Evolutionary conservation across 2,797 vertebrate genomes (phyloP), one percentile per base, ranked within the genome.

Genomic region (Pseudochromis fuscus): DNA sequence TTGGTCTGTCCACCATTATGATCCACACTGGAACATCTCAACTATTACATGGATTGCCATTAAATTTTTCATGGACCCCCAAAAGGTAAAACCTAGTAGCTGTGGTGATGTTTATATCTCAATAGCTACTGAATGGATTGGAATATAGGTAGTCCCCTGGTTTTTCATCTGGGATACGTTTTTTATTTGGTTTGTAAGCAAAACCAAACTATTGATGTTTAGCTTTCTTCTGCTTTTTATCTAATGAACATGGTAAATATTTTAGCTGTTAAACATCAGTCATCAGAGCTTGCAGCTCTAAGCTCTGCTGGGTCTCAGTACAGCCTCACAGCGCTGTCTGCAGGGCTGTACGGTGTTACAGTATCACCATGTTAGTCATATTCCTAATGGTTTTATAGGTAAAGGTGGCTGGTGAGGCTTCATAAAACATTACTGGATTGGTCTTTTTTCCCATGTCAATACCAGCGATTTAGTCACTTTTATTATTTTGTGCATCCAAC

Each of bases 11-110:
- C 16, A 42, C 15, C 33, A 73, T 46, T 50, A 55, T 48, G 8
- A 10, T 59, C 33, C 35, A 42, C 50, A 53, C 28, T 72, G 51
- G 66, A 70, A 76, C 48, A 68, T 51, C 25, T 50, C n/a, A 35
- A 38, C 33, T 58, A 69, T 4, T 38, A 11, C 53, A 60, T 51
- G 35, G 25, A 72, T 35, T 37, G 27, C 46, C 52, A 25, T 79
- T 56, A 68, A 10, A 45, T 68, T 56, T 62, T n/a, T 6, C 5
- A 16, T 21, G 19, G 24, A 45, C 30, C 16, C 51, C 31, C 24
- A 27, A 25, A 62, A 15, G 48, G 46, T 35, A 16, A 72, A 52
- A 28, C 27, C 15, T 28, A 21, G 23, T 42, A 9, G 49, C 30
- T 61, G 55, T 13, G 25, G 27, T 35, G 37, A 58, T 45, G 42